Percentiles rank a stretch among this genome's conserved stretches.
Conservation (phyloP, 2,797 vertebrate species). For the Chelon labrosus region DNA sequence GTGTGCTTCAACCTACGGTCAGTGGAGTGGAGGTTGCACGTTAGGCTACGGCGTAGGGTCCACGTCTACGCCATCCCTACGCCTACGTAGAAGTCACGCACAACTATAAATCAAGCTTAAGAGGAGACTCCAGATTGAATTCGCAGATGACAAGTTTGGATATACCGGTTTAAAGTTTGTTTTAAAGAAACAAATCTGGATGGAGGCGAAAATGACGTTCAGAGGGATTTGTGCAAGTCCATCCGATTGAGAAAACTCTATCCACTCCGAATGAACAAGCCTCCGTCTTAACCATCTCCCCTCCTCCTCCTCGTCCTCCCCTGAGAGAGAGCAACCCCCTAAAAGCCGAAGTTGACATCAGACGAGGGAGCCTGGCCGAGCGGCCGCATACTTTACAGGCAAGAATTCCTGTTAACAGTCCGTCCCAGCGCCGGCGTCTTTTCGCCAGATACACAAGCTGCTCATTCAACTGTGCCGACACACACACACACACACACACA, state of each 20-base stretch:
- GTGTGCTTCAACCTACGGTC: too few species aligned
- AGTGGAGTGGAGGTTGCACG: too few species aligned
- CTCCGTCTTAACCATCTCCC: background rate
- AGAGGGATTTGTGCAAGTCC: background rate
- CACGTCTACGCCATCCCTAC: too few species aligned
- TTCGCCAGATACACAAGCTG: conserved; percentile 71
- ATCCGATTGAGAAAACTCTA: background rate
- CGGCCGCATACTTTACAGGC: conserved; percentile 47
- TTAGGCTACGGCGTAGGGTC: too few species aligned
- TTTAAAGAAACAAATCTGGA: too few species aligned
- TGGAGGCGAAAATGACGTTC: too few species aligned
- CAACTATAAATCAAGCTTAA: too few species aligned
- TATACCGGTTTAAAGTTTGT: too few species aligned
- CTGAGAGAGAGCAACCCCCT: conserved; percentile 36
- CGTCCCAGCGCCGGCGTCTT: conserved; percentile 44
- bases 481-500: conserved; percentile 41
- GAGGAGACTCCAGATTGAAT: too few species aligned
- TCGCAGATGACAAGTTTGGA: too few species aligned
- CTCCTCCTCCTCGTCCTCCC: background rate
- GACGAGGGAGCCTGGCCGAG: conserved; percentile 37
- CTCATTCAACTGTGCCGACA: conserved; percentile 68
- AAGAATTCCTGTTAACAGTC: conserved; percentile 59
- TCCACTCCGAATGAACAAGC: conserved; percentile 23
- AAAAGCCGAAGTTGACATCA: conserved; percentile 27
- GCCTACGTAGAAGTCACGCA: too few species aligned